Evolutionary conservation across 2,113 vertebrate genomes (phyloP), one percentile per base, ranked within the genome.

Genomic region (Brienomyrus brachyistius): DNA sequence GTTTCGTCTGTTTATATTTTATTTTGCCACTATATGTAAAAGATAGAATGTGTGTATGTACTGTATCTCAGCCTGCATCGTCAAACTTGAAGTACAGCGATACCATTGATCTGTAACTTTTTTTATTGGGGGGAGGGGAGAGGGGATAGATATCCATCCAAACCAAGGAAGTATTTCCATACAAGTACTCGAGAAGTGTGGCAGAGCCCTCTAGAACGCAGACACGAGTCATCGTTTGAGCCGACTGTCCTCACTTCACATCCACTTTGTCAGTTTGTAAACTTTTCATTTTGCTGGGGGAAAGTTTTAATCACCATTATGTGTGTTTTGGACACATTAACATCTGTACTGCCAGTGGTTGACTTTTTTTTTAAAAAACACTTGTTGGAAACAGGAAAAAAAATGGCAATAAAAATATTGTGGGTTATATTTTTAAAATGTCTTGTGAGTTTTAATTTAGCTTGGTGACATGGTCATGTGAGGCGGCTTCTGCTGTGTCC

Each of bases 321-420:
- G 91, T 93, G 88, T 40, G 54, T n/a, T 19, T 91, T 74, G 90
- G 92, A 91, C 93, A 88, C 90, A 92, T 90, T 92, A 86, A 86
- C 90, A 83, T 91, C 91, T 92, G 88, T 87, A 77, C 85, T 91
- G 88, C 89, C 89, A 59, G 23, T 90, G 48, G 88, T 85, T 35
- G 86, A 77, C 86, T 35, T 50, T 88, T 52, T 90, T 94, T 40
- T 1, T 1, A 66, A 66, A 27, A 91, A 92, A 93, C 96, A 95
- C 95, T 94, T 97, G 95, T 96, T 94, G 93, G 92, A 94, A 96
- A 92, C 94, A 94, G 93, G 95, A 92, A 84, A 94, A 95, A 95
- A 92, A 94, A 96, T 94, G 93, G 94, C 95, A 98, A 97, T 98
- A 98, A 99, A 97, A 96, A 95, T 97, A 97, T 97, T 97, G 96